Evolutionary conservation across 2,113 vertebrate species (phyloP).

Genomic region (Tonatia bakeri): DNA sequence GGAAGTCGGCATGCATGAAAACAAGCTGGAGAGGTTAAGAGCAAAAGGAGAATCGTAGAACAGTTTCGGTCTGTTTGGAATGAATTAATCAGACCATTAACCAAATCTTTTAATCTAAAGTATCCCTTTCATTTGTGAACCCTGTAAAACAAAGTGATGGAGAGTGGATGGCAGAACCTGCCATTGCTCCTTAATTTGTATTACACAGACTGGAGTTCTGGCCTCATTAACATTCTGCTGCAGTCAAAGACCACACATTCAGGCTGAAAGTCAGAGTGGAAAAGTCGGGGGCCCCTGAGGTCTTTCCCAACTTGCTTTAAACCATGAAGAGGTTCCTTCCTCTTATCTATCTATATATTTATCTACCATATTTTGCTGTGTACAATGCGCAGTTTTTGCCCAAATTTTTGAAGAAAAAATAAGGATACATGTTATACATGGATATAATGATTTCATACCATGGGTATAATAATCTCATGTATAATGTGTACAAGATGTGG

Average conservation of each 20-base stretch:
- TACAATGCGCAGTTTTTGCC: no score
- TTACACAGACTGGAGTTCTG: background rate
- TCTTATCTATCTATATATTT: background rate
- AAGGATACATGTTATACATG: no score
- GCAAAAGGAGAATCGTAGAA: constrained; percentile 74
- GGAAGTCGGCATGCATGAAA: background rate
- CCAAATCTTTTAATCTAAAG: constrained; percentile 83
- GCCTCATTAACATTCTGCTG: constrained; percentile 56
- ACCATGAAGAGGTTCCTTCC: background rate
- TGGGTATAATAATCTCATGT: no score
- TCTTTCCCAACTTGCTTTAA: background rate
- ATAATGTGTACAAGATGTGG: no score
- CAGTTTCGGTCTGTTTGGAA: constrained; percentile 78
- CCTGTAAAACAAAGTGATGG: constrained; percentile 78
- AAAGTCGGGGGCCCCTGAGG: background rate
- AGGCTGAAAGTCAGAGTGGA: background rate
- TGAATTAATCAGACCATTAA: constrained; percentile 85
- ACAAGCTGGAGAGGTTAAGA: constrained; percentile 80
- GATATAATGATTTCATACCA: no score
- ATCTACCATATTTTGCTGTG: no score
- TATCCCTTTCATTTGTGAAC: constrained; percentile 80
- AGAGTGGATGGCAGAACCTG: constrained; percentile 67
- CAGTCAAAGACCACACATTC: background rate
- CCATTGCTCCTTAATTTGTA: constrained; percentile 49
- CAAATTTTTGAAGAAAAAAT: no score